Conservation (phyloP, 2,113 vertebrate species). For the Acanthisitta chloris region DNA sequence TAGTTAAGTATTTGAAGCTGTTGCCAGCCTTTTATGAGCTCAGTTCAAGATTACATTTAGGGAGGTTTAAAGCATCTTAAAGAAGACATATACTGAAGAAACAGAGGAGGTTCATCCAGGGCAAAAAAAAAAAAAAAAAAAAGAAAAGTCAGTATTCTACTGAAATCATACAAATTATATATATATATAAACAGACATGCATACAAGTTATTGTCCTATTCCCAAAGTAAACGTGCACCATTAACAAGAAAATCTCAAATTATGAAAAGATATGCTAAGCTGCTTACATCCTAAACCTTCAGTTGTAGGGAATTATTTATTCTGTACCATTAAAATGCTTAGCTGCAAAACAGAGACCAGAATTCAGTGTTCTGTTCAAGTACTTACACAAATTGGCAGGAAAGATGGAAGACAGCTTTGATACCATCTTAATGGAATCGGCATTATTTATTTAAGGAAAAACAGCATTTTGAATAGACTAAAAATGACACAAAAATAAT, state of each 20-base stretch:
- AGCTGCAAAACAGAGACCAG: not conserved
- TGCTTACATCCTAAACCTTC: not conserved
- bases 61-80: not conserved
- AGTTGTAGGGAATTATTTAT: not conserved
- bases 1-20: not conserved
- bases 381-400: not conserved
- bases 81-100: not conserved
- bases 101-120: not conserved
- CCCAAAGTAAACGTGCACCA: not conserved
- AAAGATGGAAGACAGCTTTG: not conserved
- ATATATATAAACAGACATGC: not conserved
- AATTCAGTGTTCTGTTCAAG: not conserved
- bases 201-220: not conserved
- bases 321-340: not conserved
- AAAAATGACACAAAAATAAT: not conserved
- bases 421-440: not conserved
- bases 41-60: not conserved
- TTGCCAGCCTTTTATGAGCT: not conserved
- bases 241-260: not conserved
- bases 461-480: not conserved
- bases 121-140: not conserved
- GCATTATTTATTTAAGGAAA: constrained; percentile 11
- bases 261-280: not conserved
- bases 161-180: not conserved
- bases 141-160: not conserved